Conservation (phyloP, 2,113 vertebrate genomes). For the Entelurus aequoreus region DNA sequence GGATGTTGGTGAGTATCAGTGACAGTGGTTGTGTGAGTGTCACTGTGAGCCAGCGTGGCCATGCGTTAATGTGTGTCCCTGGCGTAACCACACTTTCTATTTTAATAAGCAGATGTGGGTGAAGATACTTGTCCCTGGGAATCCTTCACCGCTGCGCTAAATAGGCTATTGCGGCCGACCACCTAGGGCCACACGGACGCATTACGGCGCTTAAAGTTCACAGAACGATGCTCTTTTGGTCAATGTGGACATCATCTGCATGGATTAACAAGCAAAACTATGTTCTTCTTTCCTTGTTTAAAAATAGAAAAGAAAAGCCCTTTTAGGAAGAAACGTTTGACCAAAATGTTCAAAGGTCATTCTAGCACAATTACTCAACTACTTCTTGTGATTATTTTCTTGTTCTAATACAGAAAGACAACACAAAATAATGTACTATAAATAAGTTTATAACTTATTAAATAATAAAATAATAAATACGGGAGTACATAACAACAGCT, state of each 20-base stretch:
- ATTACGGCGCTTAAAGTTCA: constrained; percentile 17
- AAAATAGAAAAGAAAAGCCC: no score
- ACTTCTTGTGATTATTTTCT: no score
- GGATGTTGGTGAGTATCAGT: constrained; percentile 58
- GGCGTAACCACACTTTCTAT: constrained; percentile 59
- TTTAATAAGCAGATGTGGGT: constrained; percentile 63
- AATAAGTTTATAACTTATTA: no score
- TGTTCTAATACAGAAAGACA: no score
- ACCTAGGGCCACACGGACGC: constrained; percentile 39
- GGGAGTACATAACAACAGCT: no score
- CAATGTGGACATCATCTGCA: constrained; percentile 22
- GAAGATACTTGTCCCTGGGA: constrained; percentile 63
- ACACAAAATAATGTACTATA: no score
- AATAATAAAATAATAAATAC: no score
- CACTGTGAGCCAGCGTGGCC: constrained; percentile 34
- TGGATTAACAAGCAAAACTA: constrained; percentile 3
- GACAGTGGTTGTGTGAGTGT: constrained; percentile 36
- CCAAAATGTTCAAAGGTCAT: no score
- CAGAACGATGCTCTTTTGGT: constrained; percentile 6
- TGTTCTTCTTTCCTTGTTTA: no score
- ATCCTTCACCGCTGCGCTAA: constrained; percentile 52
- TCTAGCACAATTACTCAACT: no score
- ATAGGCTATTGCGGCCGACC: constrained; percentile 45
- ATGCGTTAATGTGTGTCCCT: constrained; percentile 34
- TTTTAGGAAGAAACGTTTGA: no score